phyloP scores from a whole-genome alignment of 2,797 vertebrate genomes.

The Lates japonicus region DNA sequence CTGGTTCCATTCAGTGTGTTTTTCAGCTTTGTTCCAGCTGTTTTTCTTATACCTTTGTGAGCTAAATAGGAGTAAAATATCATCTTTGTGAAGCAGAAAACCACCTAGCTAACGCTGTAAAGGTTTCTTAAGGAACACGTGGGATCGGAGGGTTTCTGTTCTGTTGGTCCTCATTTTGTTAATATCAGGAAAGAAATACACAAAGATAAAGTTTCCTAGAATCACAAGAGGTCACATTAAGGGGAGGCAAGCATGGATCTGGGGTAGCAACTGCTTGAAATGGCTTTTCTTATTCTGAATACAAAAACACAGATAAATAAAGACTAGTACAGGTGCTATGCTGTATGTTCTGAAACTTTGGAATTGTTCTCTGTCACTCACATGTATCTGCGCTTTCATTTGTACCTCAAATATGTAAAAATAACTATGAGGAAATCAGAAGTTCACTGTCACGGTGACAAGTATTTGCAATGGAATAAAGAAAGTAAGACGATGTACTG shows the following conservation, averaged over 20 bases:
- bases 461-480: slow-evolving; percentile 26
- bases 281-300: not conserved
- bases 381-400: not conserved
- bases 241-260: not conserved
- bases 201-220: slow-evolving; percentile 3
- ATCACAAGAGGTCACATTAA: not conserved
- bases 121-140: not conserved
- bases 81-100: slow-evolving; percentile 8
- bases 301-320: not conserved
- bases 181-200: slow-evolving; percentile 2
- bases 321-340: not conserved
- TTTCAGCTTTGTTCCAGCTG: not conserved
- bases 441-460: slow-evolving; percentile 3
- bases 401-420: slow-evolving; percentile 24
- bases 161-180: not conserved
- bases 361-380: not conserved
- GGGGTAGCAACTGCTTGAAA: not conserved
- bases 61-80: not conserved
- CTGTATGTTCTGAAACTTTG: not conserved
- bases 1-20: not conserved
- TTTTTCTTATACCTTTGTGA: not conserved
- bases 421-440: not conserved
- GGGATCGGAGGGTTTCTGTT: not conserved
- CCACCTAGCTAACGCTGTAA: not conserved
- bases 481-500: not conserved